These are phyloP conservation scores for Drosophila simulans DNA, from an alignment of 1,140 invertebrate species.

Conservation along the genomic window DNA sequence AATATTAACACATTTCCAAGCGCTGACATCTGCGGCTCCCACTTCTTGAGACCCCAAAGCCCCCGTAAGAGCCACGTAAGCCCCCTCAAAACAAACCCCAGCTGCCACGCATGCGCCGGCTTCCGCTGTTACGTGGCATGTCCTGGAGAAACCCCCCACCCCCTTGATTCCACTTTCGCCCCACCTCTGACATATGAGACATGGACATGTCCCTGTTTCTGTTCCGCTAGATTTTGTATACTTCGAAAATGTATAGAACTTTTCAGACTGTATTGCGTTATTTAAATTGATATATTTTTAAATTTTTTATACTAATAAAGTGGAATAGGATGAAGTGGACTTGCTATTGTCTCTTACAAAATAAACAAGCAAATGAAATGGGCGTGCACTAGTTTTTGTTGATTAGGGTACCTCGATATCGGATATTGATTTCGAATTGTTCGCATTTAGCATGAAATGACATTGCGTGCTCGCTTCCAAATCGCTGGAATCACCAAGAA, in stretches of 20 bases:
- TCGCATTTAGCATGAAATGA: slow-evolving; percentile 67
- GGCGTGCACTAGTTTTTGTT: no score
- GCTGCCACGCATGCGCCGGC: slow-evolving; percentile 53
- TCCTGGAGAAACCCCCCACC: slow-evolving; percentile 1
- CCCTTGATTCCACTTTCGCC: background rate
- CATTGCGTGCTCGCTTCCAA: slow-evolving; percentile 67
- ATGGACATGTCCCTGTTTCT: slow-evolving; percentile 35
- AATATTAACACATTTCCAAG: slow-evolving; percentile 82
- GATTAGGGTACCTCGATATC: slow-evolving; percentile 6
- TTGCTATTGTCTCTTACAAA: no score
- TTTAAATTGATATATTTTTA: no score
- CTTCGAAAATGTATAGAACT: no score
- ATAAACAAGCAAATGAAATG: no score
- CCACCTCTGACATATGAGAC: slow-evolving; percentile 17
- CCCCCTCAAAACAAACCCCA: background rate
- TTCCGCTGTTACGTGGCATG: slow-evolving; percentile 74
- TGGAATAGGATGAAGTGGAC: no score
- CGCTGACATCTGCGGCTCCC: slow-evolving; percentile 64
- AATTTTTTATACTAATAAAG: no score
- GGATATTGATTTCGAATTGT: background rate
- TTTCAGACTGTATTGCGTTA: no score
- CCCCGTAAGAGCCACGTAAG: slow-evolving; percentile 4
- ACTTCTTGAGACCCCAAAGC: background rate
- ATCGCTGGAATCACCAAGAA: slow-evolving; percentile 25
- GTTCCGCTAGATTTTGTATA: background rate